A percentile compares a stretch with the other conserved stretches of the same genome.
These are phyloP conservation scores for Cataglyphis livida DNA, from an alignment of 2,888 invertebrate species.

Conservation along the genomic window DNA sequence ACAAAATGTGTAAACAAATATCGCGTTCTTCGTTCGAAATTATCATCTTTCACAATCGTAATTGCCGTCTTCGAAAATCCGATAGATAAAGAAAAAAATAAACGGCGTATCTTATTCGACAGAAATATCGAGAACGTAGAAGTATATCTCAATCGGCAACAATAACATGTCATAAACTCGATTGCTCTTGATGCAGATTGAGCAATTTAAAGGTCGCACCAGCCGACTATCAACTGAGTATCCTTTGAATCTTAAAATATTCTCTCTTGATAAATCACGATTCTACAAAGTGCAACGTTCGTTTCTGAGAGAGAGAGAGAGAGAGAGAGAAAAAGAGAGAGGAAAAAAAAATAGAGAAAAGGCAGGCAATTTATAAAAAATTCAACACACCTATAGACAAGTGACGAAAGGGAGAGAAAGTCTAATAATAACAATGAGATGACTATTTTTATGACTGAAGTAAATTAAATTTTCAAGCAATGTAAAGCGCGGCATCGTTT, in stretches of 20 bases:
- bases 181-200: constrained; percentile 42
- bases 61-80: background rate
- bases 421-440: constrained; percentile 6
- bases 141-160: constrained; percentile 26
- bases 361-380: background rate
- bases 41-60: background rate
- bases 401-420: constrained; percentile 3
- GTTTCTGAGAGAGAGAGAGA: background rate
- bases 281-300: constrained; percentile 14
- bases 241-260: constrained; percentile 56
- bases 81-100: background rate
- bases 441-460: constrained; percentile 2
- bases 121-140: constrained; percentile 12
- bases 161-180: constrained; percentile 44
- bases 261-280: constrained; percentile 15
- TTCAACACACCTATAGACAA: background rate
- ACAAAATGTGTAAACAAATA: background rate
- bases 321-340: too few species aligned
- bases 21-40: background rate
- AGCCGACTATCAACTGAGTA: background rate
- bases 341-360: background rate
- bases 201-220: constrained; percentile 53
- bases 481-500: background rate
- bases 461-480: constrained; percentile 31
- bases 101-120: background rate